phyloP scores from a whole-genome alignment of 2,797 vertebrate genomes.

The Fratercula arctica region DNA sequence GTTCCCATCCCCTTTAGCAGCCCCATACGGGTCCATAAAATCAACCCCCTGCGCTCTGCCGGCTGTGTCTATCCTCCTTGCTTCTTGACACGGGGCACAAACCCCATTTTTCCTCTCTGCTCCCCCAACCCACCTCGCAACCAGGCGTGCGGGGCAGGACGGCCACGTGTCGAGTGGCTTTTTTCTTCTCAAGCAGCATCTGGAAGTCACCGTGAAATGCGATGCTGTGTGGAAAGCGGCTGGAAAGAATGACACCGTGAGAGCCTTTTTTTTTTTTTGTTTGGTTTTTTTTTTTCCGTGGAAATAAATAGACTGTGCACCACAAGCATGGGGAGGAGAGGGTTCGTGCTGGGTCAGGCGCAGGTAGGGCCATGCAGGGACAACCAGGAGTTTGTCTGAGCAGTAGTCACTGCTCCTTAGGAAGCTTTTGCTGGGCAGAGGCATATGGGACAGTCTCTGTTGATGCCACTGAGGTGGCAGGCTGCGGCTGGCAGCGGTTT shows the following conservation, averaged over 20 bases:
- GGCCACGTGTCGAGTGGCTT: background rate
- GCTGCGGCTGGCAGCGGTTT: background rate
- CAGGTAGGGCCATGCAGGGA: conserved; percentile 63
- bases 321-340: background rate
- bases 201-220: conserved; percentile 69
- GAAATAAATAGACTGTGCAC: conserved; percentile 70
- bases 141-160: background rate
- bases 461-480: background rate
- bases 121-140: background rate
- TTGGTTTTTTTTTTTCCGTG: conserved; percentile 55
- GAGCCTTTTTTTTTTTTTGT: conserved; percentile 38
- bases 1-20: background rate
- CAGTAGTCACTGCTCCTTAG: background rate
- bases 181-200: conserved; percentile 35
- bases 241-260: conserved; percentile 75
- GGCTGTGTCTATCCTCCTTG: background rate
- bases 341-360: background rate
- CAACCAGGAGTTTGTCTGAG: background rate
- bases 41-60: background rate
- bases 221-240: conserved; percentile 65
- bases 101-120: background rate
- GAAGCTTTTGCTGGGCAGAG: background rate
- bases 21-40: accelerated
- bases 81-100: background rate
- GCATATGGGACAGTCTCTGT: background rate